A percentile compares a stretch with the other conserved stretches of the same genome.
phyloP scores from a whole-genome alignment of 2,113 vertebrate genomes.

The Brachyistius frenatus region DNA sequence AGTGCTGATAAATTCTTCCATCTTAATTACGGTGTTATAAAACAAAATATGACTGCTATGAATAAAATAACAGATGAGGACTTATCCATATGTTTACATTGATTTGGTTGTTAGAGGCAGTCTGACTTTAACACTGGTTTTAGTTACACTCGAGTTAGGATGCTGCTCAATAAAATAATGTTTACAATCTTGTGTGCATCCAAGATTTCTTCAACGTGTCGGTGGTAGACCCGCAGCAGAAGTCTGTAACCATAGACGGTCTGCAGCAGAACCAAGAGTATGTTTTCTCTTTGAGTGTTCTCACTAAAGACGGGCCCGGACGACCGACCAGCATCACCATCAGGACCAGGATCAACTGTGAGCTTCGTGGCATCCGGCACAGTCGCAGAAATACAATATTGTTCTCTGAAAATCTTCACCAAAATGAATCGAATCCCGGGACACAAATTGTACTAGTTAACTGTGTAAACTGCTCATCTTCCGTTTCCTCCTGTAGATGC shows the following conservation, averaged over 20 bases:
- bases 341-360: slow-evolving; percentile 65
- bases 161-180: not conserved
- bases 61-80: not conserved
- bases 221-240: slow-evolving; percentile 57
- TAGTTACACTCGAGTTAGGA: not conserved
- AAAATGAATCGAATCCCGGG: not conserved
- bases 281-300: slow-evolving; percentile 56
- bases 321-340: slow-evolving; percentile 24
- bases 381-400: not conserved
- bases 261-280: slow-evolving; percentile 62
- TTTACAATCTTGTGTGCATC: slow-evolving; percentile 1
- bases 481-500: slow-evolving; percentile 48
- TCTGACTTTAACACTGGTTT: not conserved
- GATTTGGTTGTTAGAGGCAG: not conserved
- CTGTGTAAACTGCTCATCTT: not conserved
- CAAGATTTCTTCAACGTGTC: slow-evolving; percentile 40
- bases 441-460: not conserved
- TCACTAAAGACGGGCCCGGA: slow-evolving; percentile 66
- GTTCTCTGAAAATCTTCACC: not conserved
- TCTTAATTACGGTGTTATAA: no score
- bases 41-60: not conserved
- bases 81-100: not conserved
- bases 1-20: not conserved
- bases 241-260: slow-evolving; percentile 55
- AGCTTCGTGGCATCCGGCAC: slow-evolving; percentile 21